Evolutionary conservation across 2,113 vertebrate genomes (phyloP).

Genomic region (Gracilinanus agilis): DNA sequence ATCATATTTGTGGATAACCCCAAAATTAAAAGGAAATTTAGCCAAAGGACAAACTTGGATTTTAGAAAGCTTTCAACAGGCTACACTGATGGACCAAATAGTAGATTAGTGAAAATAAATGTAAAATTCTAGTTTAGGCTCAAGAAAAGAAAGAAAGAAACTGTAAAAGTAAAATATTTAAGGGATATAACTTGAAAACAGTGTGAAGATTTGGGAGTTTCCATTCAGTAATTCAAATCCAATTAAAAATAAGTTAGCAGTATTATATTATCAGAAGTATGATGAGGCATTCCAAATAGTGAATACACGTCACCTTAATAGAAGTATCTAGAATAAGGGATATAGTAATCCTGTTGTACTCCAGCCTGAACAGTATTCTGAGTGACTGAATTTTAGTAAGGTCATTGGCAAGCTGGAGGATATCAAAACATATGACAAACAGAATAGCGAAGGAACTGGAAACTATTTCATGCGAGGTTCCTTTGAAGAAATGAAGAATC

Average conservation of each 20-base stretch:
- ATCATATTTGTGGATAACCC: background rate
- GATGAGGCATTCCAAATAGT: background rate
- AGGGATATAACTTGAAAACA: background rate
- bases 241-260: background rate
- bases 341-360: background rate
- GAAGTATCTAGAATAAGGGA: background rate
- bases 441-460: background rate
- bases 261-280: background rate
- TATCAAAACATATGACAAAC: background rate
- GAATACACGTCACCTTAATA: background rate
- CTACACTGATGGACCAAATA: background rate
- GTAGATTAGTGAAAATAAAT: background rate
- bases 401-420: background rate
- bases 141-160: background rate
- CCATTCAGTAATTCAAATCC: background rate
- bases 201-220: background rate
- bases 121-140: background rate
- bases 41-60: background rate
- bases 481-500: background rate
- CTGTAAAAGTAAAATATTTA: background rate
- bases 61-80: background rate
- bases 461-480: background rate
- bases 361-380: background rate
- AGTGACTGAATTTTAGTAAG: background rate
- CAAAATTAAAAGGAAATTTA: background rate